phyloP scores from a whole-genome alignment of 1,140 invertebrate genomes.

The Cotesia typhae region DNA sequence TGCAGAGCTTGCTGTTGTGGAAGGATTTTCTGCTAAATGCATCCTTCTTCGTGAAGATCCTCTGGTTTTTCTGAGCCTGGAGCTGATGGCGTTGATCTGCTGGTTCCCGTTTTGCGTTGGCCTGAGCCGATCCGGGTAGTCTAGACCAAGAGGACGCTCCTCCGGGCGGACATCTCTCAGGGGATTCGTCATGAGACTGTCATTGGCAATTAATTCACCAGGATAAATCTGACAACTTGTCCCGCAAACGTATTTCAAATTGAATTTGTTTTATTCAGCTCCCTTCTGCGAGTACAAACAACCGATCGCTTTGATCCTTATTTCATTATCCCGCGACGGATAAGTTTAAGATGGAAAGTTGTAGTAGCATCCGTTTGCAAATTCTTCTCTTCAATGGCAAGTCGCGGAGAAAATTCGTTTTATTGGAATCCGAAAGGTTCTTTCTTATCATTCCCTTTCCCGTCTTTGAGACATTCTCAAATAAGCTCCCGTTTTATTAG shows the following conservation, averaged over 20 bases:
- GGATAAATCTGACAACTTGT: too few relatives aligned
- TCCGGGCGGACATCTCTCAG: constrained; percentile 60
- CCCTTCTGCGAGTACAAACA: neutral
- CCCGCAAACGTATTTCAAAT: neutral
- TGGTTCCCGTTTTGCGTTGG: constrained; percentile 48
- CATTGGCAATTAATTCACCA: constrained; percentile 23
- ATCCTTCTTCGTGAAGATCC: constrained; percentile 59
- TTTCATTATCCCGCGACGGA: constrained; percentile 58
- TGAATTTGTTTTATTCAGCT: constrained; percentile 16
- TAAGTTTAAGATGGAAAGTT: constrained; percentile 25
- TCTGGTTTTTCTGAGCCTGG: constrained; percentile 52
- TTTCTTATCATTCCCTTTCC: neutral
- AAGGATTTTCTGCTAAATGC: constrained; percentile 53
- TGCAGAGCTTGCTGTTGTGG: constrained; percentile 63
- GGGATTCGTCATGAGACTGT: constrained; percentile 61
- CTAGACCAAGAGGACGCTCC: constrained; percentile 60
- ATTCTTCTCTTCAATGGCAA: constrained; percentile 60
- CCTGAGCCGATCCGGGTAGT: constrained; percentile 53
- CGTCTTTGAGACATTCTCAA: neutral
- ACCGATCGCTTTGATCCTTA: constrained; percentile 62
- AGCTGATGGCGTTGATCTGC: constrained; percentile 46
- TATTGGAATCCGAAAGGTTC: constrained; percentile 52
- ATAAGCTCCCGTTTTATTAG: neutral
- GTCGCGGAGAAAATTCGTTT: constrained; percentile 59
- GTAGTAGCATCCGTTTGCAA: constrained; percentile 56